Percentiles rank a stretch among this genome's conserved stretches.
Evolutionary conservation across 2,888 invertebrate species (phyloP).

Genomic region (Synergus laeviventris): DNA sequence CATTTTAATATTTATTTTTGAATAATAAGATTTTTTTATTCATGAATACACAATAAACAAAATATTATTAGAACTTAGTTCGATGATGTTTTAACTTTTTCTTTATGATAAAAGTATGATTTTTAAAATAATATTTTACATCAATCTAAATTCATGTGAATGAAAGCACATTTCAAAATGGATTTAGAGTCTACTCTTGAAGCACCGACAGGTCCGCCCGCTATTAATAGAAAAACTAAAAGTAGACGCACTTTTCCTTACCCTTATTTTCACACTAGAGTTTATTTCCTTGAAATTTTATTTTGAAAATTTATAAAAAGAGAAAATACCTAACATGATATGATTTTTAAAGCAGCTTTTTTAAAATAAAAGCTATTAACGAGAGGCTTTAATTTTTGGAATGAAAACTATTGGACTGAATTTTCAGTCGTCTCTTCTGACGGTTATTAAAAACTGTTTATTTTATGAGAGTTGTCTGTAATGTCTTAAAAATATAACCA

Average conservation of each 20-base stretch:
- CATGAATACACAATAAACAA: too few relatives aligned
- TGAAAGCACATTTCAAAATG: conserved; percentile 26
- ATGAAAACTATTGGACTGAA: background rate
- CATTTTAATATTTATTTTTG: background rate
- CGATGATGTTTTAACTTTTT: background rate
- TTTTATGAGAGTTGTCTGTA: too few relatives aligned
- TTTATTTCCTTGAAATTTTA: background rate
- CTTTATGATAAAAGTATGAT: background rate
- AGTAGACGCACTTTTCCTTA: conserved; percentile 31
- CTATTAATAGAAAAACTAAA: conserved; percentile 38
- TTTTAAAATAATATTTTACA: background rate
- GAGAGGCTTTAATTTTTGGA: too few relatives aligned
- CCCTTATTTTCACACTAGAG: background rate
- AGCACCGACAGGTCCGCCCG: conserved; percentile 15
- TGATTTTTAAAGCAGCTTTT: background rate
- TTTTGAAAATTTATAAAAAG: background rate
- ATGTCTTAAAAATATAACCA: too few relatives aligned
- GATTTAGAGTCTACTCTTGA: conserved; percentile 17
- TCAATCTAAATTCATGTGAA: background rate
- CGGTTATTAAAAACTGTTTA: too few relatives aligned
- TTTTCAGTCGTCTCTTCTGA: too few relatives aligned
- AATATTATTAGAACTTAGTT: too few relatives aligned
- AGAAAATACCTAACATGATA: background rate
- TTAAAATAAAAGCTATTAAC: background rate
- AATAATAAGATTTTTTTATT: too few relatives aligned